Conservation (phyloP, 2,888 invertebrate genomes). For the Myopa tessellatipennis region DNA sequence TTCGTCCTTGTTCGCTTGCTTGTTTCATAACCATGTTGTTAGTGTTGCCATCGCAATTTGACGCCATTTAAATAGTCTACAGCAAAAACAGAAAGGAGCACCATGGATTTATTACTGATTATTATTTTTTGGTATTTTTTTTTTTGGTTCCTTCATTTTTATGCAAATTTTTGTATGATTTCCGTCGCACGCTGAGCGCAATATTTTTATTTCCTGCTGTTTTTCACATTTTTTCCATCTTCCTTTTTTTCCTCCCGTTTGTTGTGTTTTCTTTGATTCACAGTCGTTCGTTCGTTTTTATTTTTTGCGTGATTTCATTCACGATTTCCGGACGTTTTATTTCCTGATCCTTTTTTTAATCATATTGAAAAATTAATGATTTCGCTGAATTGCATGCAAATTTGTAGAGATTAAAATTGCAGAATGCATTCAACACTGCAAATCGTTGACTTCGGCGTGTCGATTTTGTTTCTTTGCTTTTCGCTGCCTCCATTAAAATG, state of each 20-base stretch:
- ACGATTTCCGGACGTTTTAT: too few species aligned
- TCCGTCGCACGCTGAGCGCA: background rate
- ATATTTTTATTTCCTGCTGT: background rate
- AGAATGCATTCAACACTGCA: too few species aligned
- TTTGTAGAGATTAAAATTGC: background rate
- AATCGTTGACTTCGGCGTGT: too few species aligned
- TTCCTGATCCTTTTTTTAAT: too few species aligned
- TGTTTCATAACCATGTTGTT: background rate
- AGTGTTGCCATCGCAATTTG: constrained; percentile 13
- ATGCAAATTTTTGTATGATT: constrained; percentile 14
- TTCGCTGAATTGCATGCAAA: background rate
- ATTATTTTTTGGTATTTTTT: too few species aligned
- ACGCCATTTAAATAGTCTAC: background rate
- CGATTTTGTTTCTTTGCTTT: too few species aligned
- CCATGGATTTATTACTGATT: too few species aligned
- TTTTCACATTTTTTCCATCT: background rate
- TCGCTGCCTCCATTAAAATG: too few species aligned
- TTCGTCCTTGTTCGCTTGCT: background rate
- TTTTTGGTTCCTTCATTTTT: background rate
- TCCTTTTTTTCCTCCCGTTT: too few species aligned
- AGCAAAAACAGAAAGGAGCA: background rate
- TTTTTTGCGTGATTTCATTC: too few species aligned
- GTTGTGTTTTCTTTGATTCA: too few species aligned
- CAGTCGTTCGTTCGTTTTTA: too few species aligned
- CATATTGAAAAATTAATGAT: background rate